Percentiles rank a stretch among this genome's conserved stretches.
These are phyloP conservation scores for Agrotis clavis DNA, from an alignment of 2,888 invertebrate species.

Conservation along the genomic window DNA sequence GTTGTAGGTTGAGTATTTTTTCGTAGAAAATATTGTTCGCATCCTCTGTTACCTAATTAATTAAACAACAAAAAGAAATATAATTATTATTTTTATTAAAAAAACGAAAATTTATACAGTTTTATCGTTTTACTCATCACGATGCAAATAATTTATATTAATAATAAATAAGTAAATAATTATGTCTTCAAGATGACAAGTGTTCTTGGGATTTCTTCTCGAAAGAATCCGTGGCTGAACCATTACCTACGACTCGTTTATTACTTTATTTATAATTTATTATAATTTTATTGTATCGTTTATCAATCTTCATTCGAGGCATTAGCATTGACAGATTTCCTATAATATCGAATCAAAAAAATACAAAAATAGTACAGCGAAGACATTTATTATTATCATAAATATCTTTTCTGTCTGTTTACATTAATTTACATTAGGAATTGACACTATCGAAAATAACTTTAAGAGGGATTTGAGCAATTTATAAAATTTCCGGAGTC, in stretches of 20 bases:
- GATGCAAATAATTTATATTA: neutral
- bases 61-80: too few relatives aligned
- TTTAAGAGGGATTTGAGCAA: conserved; percentile 29
- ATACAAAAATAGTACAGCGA: conserved; percentile 21
- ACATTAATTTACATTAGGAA: conserved; percentile 41
- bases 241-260: too few relatives aligned
- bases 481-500: conserved; percentile 10
- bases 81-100: too few relatives aligned
- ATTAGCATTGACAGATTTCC: conserved; percentile 23
- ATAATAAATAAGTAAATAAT: neutral
- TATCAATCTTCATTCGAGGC: conserved; percentile 4
- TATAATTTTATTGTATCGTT: neutral
- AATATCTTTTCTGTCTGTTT: conserved; percentile 12
- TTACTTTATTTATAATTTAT: too few relatives aligned
- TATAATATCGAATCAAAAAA: conserved; percentile 20
- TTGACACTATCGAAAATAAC: conserved; percentile 17
- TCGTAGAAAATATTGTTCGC: conserved; percentile 2
- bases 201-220: too few relatives aligned
- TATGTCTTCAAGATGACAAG: too few relatives aligned
- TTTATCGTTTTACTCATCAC: too few relatives aligned
- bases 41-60: neutral
- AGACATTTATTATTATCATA: conserved; percentile 26
- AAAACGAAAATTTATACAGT: too few relatives aligned
- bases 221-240: too few relatives aligned
- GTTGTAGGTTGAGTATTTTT: conserved; percentile 10